Conservation (phyloP, 2,113 vertebrate genomes). For the Prochilodus magdalenae region DNA sequence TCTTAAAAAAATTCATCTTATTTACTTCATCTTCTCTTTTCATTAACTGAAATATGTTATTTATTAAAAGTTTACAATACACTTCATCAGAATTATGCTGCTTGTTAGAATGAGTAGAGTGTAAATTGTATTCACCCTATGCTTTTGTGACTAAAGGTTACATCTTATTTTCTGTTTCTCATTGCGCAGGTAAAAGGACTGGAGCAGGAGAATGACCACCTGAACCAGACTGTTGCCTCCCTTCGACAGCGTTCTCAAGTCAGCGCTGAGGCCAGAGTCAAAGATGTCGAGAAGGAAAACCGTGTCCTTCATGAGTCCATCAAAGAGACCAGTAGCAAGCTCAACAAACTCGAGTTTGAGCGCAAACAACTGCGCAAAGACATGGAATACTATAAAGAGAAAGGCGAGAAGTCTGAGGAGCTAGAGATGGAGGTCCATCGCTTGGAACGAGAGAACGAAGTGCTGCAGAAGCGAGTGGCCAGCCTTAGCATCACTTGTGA, state of each 20-base stretch:
- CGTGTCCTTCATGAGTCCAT: slow-evolving; percentile 95
- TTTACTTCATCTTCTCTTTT: too few species aligned
- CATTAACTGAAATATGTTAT: too few species aligned
- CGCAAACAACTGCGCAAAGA: slow-evolving; percentile 92
- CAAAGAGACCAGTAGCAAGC: slow-evolving; percentile 91
- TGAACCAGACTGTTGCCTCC: slow-evolving; percentile 89
- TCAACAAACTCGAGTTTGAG: slow-evolving; percentile 95
- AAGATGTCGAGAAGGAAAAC: slow-evolving; percentile 96
- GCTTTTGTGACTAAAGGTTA: neutral
- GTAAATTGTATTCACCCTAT: too few species aligned
- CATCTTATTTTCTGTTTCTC: neutral
- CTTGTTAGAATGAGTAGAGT: too few species aligned
- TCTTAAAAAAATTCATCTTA: too few species aligned
- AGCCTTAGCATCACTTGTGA: slow-evolving; percentile 93
- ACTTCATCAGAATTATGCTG: too few species aligned
- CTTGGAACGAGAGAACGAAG: slow-evolving; percentile 91
- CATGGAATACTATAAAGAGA: slow-evolving; percentile 91
- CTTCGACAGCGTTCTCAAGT: slow-evolving; percentile 94
- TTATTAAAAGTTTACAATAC: too few species aligned
- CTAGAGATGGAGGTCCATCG: slow-evolving; percentile 86
- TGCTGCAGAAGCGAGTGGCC: slow-evolving; percentile 90
- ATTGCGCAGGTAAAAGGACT: slow-evolving; percentile 85
- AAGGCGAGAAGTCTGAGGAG: slow-evolving; percentile 90
- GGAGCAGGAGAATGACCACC: slow-evolving; percentile 94
- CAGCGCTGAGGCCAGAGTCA: slow-evolving; percentile 91